These are phyloP conservation scores for Parus major DNA, from an alignment of 2,113 vertebrate genomes.

Conservation along the genomic window DNA sequence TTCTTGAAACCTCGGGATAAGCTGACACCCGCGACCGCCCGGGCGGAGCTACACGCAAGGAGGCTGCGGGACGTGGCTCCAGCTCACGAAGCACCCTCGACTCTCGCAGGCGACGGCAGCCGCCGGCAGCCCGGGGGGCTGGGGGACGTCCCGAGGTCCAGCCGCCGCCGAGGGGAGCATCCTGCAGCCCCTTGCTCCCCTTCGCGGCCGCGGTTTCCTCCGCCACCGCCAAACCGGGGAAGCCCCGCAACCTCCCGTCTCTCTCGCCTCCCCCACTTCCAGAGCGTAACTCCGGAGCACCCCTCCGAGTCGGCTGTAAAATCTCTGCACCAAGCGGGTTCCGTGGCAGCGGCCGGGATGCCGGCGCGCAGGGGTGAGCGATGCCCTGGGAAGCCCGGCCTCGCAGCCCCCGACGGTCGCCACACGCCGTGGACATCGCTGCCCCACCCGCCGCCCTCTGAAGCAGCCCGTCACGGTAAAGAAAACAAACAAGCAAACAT, in stretches of 20 bases:
- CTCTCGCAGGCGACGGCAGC: neutral
- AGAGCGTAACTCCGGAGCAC: neutral
- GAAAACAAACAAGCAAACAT: neutral
- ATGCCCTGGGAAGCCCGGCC: neutral
- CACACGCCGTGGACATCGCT: neutral
- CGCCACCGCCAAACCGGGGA: neutral
- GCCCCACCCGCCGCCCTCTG: neutral
- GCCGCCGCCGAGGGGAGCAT: neutral
- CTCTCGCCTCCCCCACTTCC: neutral
- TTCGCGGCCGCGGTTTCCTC: neutral
- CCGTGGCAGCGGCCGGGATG: neutral
- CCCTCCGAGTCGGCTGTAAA: neutral
- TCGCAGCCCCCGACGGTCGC: neutral
- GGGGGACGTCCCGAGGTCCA: accelerated
- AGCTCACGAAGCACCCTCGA: neutral
- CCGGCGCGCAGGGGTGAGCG: neutral
- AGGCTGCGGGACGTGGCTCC: neutral
- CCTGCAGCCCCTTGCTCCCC: neutral
- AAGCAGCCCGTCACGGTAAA: neutral
- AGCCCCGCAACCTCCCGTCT: neutral
- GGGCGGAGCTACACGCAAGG: neutral
- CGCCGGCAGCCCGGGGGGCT: neutral
- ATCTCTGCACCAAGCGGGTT: neutral
- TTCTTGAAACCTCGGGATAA: too few relatives aligned
- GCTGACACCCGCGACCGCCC: too few relatives aligned